Conservation (phyloP, 2,113 vertebrate genomes). For the Siniperca knerii region DNA sequence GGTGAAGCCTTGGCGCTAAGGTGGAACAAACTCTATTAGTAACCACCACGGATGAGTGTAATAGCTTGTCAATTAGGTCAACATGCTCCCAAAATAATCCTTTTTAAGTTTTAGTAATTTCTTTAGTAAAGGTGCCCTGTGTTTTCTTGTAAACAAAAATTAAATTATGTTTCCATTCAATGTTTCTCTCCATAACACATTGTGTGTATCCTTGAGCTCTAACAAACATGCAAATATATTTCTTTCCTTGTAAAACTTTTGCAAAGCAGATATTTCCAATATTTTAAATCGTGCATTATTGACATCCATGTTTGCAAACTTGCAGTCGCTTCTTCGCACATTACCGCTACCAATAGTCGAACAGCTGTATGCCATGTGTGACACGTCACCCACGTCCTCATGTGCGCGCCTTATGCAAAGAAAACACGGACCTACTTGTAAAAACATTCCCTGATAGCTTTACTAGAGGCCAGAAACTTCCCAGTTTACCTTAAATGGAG, state of each 20-base stretch:
- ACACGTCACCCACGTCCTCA: neutral
- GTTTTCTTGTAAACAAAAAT: neutral
- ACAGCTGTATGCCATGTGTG: neutral
- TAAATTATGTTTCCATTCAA: neutral
- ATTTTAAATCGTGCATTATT: neutral
- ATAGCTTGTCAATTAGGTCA: neutral
- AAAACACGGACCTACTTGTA: neutral
- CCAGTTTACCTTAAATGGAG: neutral
- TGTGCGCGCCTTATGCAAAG: neutral
- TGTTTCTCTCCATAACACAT: neutral
- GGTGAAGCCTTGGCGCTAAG: neutral
- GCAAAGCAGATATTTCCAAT: too few relatives aligned
- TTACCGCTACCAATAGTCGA: too few relatives aligned
- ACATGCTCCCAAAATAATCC: neutral
- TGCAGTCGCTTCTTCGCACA: too few relatives aligned
- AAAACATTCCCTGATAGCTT: too few relatives aligned
- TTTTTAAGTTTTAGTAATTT: neutral
- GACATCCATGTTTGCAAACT: too few relatives aligned
- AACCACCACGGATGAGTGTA: neutral
- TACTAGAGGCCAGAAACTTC: neutral
- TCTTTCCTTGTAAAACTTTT: neutral
- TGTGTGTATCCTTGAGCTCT: neutral
- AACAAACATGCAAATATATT: neutral
- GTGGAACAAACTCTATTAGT: neutral
- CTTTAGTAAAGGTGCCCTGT: neutral